A percentile compares a stretch with the other conserved stretches of the same genome.
Conservation (phyloP, 2,888 invertebrate species). For the Hirtodrosophila cameraria region DNA sequence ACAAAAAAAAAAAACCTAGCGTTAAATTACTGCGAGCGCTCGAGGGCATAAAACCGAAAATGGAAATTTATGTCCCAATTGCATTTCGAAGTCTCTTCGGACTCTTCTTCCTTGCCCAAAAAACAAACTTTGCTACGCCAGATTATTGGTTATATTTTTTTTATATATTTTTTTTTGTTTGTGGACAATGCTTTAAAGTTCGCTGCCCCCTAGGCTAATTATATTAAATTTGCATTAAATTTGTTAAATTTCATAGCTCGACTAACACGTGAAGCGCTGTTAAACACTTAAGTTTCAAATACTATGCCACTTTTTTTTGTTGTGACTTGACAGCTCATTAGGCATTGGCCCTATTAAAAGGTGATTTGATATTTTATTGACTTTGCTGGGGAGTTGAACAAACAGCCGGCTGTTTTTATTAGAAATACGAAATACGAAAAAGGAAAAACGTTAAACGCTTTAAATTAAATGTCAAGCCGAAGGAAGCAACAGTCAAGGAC, state of each 20-base stretch:
- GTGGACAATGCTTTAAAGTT: constrained; percentile 36
- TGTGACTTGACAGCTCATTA: constrained; percentile 52
- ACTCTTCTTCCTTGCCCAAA: neutral
- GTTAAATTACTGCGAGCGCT: constrained; percentile 76
- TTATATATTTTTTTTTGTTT: neutral
- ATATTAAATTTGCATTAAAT: constrained; percentile 73
- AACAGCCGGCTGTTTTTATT: constrained; percentile 6
- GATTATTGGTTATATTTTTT: constrained; percentile 62
- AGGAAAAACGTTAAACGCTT: too few relatives aligned
- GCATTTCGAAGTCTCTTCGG: constrained; percentile 53
- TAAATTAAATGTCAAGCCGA: constrained; percentile 38
- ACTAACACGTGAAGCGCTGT: constrained; percentile 16
- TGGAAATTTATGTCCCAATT: constrained; percentile 80
- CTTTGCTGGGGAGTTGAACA: constrained; percentile 3
- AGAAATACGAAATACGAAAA: too few relatives aligned
- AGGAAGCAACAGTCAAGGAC: constrained; percentile 40
- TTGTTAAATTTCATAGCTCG: constrained; percentile 51
- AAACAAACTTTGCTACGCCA: constrained; percentile 47
- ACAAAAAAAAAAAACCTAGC: constrained; percentile 60
- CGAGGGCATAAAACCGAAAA: constrained; percentile 77
- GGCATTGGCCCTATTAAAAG: constrained; percentile 43
- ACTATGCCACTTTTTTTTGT: neutral
- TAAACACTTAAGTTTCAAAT: constrained; percentile 17
- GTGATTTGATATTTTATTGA: constrained; percentile 67
- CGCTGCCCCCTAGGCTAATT: constrained; percentile 50